Evolutionary conservation across 2,888 invertebrate genomes (phyloP), one percentile per base, ranked within the genome.

Genomic region (Nebria salina): DNA sequence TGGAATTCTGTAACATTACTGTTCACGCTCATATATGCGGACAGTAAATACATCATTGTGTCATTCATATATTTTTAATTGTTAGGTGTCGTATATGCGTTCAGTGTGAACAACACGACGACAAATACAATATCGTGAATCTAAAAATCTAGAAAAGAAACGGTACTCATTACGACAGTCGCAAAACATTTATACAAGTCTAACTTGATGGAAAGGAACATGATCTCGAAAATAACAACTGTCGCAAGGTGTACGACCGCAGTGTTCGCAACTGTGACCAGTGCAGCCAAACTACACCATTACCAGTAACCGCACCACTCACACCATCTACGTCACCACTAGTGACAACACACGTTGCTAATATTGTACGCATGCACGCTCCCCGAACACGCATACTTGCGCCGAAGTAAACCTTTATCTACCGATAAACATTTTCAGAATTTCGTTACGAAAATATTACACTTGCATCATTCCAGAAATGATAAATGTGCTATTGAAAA

Each of bases 211-310:
- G 7, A 54, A 54, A 54, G 13, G 54, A 13, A 54, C 54, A 54
- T 54, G 54, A 54, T 54, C 54, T 54, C 54, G 54, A 54, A 13
- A 54, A 54, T 70, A 20, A 25, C 70, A 70, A 66, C 20, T 66
- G 66, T 66, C 66, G 25, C 66, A 66, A 70, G 70, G 70, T 70
- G 15, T 26, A 70, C 70, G 70, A 70, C 70, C 70, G 70, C 34
- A 11, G 34, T 34, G 25, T 13, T 54, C 54, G 54, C 54, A 54
- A 54, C 54, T 54, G 54, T 54, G 34, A 11, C 34, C 25, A 26
- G 70, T 26, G 70, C 20, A 25, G 66, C 15, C 70, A 70, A 54
- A 54, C 54, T 8, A 54, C 1, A 13, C 54, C 54, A 54, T 54
- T 7, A 54, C 54, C 54, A 54, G 54, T 54, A 54, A 70, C 70